phyloP scores from a whole-genome alignment of 2,797 vertebrate species.

The Fistularia commersonii region DNA sequence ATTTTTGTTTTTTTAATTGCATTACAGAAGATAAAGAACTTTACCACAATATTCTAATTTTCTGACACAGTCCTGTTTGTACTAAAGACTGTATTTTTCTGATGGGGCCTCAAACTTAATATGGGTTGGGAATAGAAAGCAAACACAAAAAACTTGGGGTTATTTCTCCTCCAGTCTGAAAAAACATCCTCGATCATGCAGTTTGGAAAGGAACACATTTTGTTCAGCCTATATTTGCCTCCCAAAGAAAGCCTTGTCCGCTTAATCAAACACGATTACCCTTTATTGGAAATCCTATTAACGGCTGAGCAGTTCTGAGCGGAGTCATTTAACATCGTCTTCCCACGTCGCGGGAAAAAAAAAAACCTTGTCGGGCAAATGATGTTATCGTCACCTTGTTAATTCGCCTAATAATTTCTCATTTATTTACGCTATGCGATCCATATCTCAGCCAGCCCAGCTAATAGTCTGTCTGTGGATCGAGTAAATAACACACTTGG shows the following conservation, averaged over 20 bases:
- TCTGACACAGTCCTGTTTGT: no score
- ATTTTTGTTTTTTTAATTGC: no score
- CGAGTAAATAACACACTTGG: slow-evolving; percentile 26
- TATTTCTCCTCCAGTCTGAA: slow-evolving; percentile 9
- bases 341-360: slow-evolving; percentile 55
- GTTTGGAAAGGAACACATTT: slow-evolving; percentile 55
- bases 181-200: slow-evolving; percentile 40
- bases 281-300: slow-evolving; percentile 70
- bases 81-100: no score
- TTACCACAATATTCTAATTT: no score
- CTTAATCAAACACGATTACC: slow-evolving; percentile 66
- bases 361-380: slow-evolving; percentile 56
- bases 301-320: slow-evolving; percentile 43
- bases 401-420: slow-evolving; percentile 69
- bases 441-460: not conserved
- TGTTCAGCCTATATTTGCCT: slow-evolving; percentile 55
- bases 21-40: no score
- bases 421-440: slow-evolving; percentile 50
- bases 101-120: no score
- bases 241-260: slow-evolving; percentile 30
- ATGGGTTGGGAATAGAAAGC: no score
- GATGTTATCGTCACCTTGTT: slow-evolving; percentile 60
- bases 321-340: slow-evolving; percentile 63
- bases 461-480: slow-evolving; percentile 52
- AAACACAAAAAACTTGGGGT: no score